These are phyloP conservation scores for Chymomyza fuscimana DNA, from an alignment of 2,888 invertebrate genomes.

Conservation along the genomic window DNA sequence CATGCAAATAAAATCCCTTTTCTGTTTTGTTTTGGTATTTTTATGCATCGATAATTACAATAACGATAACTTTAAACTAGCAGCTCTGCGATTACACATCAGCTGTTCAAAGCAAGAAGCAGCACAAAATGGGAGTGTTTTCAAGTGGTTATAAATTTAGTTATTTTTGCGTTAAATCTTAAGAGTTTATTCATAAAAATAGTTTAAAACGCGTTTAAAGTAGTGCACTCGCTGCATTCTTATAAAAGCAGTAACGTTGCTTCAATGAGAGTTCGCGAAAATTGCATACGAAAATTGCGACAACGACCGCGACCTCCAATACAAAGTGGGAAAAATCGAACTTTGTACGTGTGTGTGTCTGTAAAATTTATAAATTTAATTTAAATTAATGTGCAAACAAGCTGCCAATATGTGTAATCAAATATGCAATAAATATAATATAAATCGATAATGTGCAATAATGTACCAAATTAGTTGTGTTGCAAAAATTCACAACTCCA, in stretches of 20 bases:
- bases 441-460: slow-evolving; percentile 34
- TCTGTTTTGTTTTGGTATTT: neutral
- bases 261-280: slow-evolving; percentile 33
- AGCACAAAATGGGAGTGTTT: slow-evolving; percentile 68
- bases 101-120: slow-evolving; percentile 60
- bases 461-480: slow-evolving; percentile 33
- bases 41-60: neutral
- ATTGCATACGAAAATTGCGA: slow-evolving; percentile 46
- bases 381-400: slow-evolving; percentile 15
- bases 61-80: neutral
- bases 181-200: slow-evolving; percentile 35
- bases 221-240: slow-evolving; percentile 17
- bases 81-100: slow-evolving; percentile 7
- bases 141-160: slow-evolving; percentile 48
- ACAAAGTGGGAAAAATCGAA: slow-evolving; percentile 74
- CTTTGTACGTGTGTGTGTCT: slow-evolving; percentile 47
- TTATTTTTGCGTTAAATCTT: slow-evolving; percentile 47
- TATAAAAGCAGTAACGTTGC: slow-evolving; percentile 22
- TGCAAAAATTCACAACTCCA: slow-evolving; percentile 22
- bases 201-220: slow-evolving; percentile 22
- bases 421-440: slow-evolving; percentile 41
- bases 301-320: slow-evolving; percentile 55
- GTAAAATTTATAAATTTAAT: slow-evolving; percentile 50
- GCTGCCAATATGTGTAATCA: slow-evolving; percentile 22
- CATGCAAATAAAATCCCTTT: neutral